phyloP scores from a whole-genome alignment of 2,888 invertebrate species.

The Dugesia japonica region DNA sequence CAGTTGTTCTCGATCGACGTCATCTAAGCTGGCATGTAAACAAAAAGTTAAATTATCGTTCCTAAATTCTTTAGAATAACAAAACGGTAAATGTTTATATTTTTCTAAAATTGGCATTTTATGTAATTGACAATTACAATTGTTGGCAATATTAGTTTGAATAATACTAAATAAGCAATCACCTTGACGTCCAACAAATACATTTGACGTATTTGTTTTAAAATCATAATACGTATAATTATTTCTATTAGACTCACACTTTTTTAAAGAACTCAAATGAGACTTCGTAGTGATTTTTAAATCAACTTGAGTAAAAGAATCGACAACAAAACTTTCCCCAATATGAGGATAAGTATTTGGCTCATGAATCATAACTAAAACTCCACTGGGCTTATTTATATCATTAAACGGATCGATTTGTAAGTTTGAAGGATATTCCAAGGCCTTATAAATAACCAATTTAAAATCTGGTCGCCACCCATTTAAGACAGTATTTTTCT shows the following conservation, averaged over 20 bases:
- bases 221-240: conserved; percentile 26
- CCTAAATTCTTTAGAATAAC: neutral
- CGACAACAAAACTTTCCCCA: conserved; percentile 33
- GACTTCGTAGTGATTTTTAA: conserved; percentile 31
- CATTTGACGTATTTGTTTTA: neutral
- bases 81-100: neutral
- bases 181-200: conserved; percentile 22
- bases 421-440: conserved; percentile 29
- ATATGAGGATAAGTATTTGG: conserved; percentile 32
- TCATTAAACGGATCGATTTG: conserved; percentile 31
- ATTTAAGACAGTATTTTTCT: conserved; percentile 22
- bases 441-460: conserved; percentile 30
- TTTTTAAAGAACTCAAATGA: conserved; percentile 29
- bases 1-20: neutral
- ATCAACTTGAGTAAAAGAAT: conserved; percentile 33
- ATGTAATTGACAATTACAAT: conserved; percentile 24
- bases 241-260: conserved; percentile 29
- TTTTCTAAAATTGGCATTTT: conserved; percentile 22
- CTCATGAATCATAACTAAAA: conserved; percentile 33
- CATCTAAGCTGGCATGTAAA: neutral
- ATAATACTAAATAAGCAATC: conserved; percentile 32
- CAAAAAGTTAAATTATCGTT: neutral
- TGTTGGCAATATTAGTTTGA: neutral
- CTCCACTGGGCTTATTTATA: conserved; percentile 29
- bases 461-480: conserved; percentile 33